Base-by-base conservation (phyloP, 2,113 vertebrate species). In the Lampris megalopsis region DNA sequence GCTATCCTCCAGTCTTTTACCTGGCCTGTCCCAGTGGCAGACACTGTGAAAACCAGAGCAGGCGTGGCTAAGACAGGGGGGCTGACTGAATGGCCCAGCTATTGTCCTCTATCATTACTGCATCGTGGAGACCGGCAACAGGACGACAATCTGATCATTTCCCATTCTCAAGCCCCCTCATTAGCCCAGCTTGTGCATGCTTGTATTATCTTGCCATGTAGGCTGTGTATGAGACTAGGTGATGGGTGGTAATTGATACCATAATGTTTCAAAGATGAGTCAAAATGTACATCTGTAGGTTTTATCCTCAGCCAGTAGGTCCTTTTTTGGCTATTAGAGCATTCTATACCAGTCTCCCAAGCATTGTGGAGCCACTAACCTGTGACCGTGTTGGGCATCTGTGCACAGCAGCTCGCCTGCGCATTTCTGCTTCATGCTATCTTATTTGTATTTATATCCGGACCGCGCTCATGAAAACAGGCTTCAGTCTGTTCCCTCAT, bases 11-110 rank as follows among this genome's bases (percentile, higher is more conserved):
- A 56, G 2, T 68, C 79, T 83, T 71, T 85, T 80, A 78, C 86
- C 79, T 87, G 88, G 85, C 89, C 84, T 85, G 86, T 87, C 84
- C 80, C 74, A 9, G 57, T 54, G 74, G 87, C 87, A 77, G 85
- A 91, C 91, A 92, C 91, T 92, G 88, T 91, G 92, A 93, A 90
- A 89, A 80, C 77, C 80, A 85, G 85, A 84, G 71, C 82, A 63
- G 80, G 86, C 84, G 82, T 86, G 67, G 67, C 76, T 52, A 52
- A 68, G 69, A 76, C 37, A 0, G 60, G 77, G 84, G 11, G 84
- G 73, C 87, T 11, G 85, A 82, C 80, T 66, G 76, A 85, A 87
- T 90, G 85, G 83, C 76, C 70, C 42, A 61, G 52, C 62, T 5
- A 66, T 69, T 45, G 64, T 63, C 37, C 35, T 47, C 10, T 57